Percentiles rank a stretch among this genome's conserved stretches.
These are phyloP conservation scores for Habrosyne pyritoides DNA, from an alignment of 2,888 invertebrate species.

Conservation along the genomic window DNA sequence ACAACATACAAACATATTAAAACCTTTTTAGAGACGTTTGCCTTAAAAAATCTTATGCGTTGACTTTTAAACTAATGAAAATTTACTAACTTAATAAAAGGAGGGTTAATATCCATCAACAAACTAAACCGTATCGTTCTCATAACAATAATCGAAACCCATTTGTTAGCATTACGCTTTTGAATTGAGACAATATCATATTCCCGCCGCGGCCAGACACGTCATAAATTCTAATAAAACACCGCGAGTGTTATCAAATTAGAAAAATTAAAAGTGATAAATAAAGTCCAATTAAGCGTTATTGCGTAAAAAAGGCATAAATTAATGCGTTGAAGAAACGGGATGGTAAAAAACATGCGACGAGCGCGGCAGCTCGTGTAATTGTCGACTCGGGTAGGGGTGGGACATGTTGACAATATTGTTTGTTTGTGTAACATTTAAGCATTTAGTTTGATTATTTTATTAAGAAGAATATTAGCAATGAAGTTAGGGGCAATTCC, in stretches of 20 bases:
- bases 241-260: conserved; percentile 74
- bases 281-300: conserved; percentile 81
- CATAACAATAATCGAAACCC: conserved; percentile 61
- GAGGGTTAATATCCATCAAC: conserved; percentile 16
- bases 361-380: conserved; percentile 44
- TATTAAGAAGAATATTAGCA: too few species aligned
- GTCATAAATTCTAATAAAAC: conserved; percentile 78
- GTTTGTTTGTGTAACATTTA: background rate
- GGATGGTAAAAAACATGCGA: conserved; percentile 42
- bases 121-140: conserved; percentile 33
- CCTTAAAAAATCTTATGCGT: background rate
- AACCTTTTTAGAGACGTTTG: too few species aligned
- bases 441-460: too few species aligned
- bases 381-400: conserved; percentile 55
- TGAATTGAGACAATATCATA: conserved; percentile 69
- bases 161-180: conserved; percentile 72
- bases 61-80: background rate
- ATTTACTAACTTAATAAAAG: conserved; percentile 6
- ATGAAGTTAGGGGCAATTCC: too few species aligned
- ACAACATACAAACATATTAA: too few species aligned
- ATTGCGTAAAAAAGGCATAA: conserved; percentile 84
- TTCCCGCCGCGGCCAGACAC: conserved; percentile 35
- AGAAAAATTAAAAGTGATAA: conserved; percentile 83
- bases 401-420: conserved; percentile 25
- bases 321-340: conserved; percentile 66